Conservation (phyloP, 2,113 vertebrate species). For the Galbula dea region DNA sequence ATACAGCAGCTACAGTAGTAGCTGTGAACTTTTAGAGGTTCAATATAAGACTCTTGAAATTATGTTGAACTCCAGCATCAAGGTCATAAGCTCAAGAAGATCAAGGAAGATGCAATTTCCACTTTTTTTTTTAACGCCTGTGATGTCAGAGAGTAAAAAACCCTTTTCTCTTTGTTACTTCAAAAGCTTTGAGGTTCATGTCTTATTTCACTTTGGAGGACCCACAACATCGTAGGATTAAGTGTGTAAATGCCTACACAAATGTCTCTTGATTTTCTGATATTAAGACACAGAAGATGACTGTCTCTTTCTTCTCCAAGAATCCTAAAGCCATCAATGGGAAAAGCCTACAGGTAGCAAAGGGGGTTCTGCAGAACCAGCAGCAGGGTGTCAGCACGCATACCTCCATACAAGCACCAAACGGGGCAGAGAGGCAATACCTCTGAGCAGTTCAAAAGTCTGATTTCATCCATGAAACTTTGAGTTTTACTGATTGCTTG, state of each 20-base stretch:
- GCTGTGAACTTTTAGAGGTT: background rate
- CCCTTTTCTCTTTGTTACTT: background rate
- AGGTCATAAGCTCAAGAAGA: background rate
- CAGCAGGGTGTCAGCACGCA: background rate
- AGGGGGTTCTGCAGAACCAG: background rate
- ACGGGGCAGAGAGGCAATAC: fast-evolving
- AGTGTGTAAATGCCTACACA: background rate
- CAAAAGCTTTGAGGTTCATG: background rate
- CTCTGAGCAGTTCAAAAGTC: background rate
- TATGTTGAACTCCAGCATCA: background rate
- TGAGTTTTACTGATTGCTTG: background rate
- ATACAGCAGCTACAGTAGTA: background rate
- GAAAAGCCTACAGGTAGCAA: background rate
- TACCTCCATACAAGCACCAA: background rate
- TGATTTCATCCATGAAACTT: background rate
- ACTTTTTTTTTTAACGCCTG: too few species aligned
- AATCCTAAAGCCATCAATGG: background rate
- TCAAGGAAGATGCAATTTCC: background rate
- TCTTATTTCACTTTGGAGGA: background rate
- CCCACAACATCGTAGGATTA: background rate
- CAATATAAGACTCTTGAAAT: background rate
- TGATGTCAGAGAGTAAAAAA: background rate
- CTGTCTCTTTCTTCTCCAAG: background rate
- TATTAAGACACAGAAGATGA: background rate
- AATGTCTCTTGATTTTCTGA: background rate